Evolutionary conservation across 1,140 invertebrate species (phyloP).

Genomic region (Ditylenchus dipsaci): DNA sequence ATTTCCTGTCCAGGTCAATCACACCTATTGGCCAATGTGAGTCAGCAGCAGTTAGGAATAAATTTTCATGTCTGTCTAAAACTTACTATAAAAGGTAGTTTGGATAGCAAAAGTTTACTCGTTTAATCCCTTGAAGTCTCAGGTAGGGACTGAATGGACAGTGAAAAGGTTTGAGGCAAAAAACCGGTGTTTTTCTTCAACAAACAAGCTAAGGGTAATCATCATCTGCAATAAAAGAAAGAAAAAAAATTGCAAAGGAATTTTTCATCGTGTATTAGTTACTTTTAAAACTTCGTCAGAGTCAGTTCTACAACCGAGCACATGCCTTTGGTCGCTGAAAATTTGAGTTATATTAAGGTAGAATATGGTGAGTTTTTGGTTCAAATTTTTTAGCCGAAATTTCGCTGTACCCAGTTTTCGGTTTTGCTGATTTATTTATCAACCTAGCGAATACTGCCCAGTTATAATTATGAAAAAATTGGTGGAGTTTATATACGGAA

Average conservation of each 20-base stretch:
- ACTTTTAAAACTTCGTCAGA: constrained; percentile 11
- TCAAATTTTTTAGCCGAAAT: too few relatives aligned
- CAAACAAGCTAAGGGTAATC: constrained; percentile 20
- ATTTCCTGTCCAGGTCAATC: constrained; percentile 25
- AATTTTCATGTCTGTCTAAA: constrained; percentile 21
- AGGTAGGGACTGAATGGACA: constrained; percentile 26
- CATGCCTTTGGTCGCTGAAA: constrained; percentile 11
- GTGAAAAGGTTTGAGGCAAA: constrained; percentile 24
- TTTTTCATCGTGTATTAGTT: too few relatives aligned
- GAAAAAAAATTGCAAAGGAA: too few relatives aligned
- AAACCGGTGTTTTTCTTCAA: constrained; percentile 16
- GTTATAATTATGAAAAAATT: too few relatives aligned
- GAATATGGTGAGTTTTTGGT: too few relatives aligned
- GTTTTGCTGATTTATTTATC: too few relatives aligned
- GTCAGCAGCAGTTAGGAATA: constrained; percentile 15
- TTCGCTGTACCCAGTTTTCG: too few relatives aligned
- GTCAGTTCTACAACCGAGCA: constrained; percentile 23
- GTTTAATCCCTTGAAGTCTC: constrained; percentile 25
- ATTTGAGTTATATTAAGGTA: too few relatives aligned
- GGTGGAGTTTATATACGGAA: too few relatives aligned
- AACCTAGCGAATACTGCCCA: too few relatives aligned
- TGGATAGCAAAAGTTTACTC: constrained; percentile 11
- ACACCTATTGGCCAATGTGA: constrained; percentile 29
- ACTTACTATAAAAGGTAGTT: too few relatives aligned
- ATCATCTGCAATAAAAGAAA: constrained; percentile 5